These are phyloP conservation scores for Pimpla rufipes DNA, from an alignment of 2,888 invertebrate species.

Conservation along the genomic window DNA sequence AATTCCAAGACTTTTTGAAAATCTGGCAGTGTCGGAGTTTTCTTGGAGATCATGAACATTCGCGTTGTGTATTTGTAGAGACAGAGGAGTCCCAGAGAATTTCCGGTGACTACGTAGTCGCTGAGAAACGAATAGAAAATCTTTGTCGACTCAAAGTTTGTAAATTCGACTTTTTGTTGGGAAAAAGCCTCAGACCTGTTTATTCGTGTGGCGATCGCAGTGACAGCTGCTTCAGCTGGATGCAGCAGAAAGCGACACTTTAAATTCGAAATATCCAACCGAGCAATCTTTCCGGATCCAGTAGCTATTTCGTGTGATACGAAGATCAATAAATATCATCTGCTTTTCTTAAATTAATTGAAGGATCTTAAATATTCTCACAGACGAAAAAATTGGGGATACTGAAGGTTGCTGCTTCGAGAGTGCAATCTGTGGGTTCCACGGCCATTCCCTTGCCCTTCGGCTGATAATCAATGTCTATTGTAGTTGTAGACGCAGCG, in stretches of 20 bases:
- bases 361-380: slow-evolving; percentile 81
- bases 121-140: slow-evolving; percentile 59
- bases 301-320: slow-evolving; percentile 70
- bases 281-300: slow-evolving; percentile 70
- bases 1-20: slow-evolving; percentile 66
- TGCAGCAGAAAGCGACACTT: slow-evolving; percentile 67
- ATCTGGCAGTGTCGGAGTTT: slow-evolving; percentile 70
- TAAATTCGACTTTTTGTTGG: background rate
- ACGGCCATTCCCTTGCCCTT: slow-evolving; percentile 39
- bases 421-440: slow-evolving; percentile 86
- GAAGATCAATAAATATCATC: background rate
- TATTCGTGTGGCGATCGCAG: slow-evolving; percentile 75
- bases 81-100: slow-evolving; percentile 67
- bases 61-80: slow-evolving; percentile 74
- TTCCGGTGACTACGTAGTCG: slow-evolving; percentile 74
- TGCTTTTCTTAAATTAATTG: background rate
- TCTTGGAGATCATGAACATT: slow-evolving; percentile 65
- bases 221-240: slow-evolving; percentile 65
- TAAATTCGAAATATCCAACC: slow-evolving; percentile 72
- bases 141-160: slow-evolving; percentile 2
- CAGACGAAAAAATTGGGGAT: slow-evolving; percentile 87
- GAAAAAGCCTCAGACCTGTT: slow-evolving; percentile 69
- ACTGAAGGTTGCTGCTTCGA: slow-evolving; percentile 85
- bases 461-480: slow-evolving; percentile 68
- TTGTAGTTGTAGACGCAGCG: slow-evolving; percentile 60